Percentiles rank a stretch among this genome's conserved stretches.
phyloP scores from a whole-genome alignment of 2,113 vertebrate species.

The Dicrurus megarhynchus region DNA sequence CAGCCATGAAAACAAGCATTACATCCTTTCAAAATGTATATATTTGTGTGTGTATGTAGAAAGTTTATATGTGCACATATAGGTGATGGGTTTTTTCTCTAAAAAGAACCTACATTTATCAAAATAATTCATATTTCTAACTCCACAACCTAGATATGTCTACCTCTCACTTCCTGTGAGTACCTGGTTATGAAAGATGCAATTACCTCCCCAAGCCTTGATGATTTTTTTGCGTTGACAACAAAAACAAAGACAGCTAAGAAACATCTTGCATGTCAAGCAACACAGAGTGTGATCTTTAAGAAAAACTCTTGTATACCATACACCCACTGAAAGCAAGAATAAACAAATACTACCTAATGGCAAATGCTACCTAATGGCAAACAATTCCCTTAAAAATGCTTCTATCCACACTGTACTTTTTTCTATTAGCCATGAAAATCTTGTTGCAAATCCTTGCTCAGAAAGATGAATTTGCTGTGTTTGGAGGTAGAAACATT shows the following conservation, averaged over 20 bases:
- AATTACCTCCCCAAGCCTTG: not conserved
- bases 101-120: not conserved
- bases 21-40: not conserved
- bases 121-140: not conserved
- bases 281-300: not conserved
- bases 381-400: not conserved
- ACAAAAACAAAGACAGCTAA: not conserved
- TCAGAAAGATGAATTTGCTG: not conserved
- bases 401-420: not conserved
- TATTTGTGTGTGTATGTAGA: not conserved
- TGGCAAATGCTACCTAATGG: not conserved
- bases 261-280: not conserved
- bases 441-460: not conserved
- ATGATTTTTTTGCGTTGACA: not conserved
- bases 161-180: not conserved
- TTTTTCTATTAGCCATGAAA: not conserved
- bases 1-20: not conserved
- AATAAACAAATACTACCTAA: not conserved
- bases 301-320: not conserved
- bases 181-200: not conserved
- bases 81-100: rapidly evolving
- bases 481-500: not conserved
- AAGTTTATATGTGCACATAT: rapidly evolving
- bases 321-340: not conserved
- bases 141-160: not conserved